A percentile compares a stretch with the other conserved stretches of the same genome.
These are phyloP conservation scores for Smittia aterrima DNA, from an alignment of 2,888 invertebrate genomes.

Conservation along the genomic window DNA sequence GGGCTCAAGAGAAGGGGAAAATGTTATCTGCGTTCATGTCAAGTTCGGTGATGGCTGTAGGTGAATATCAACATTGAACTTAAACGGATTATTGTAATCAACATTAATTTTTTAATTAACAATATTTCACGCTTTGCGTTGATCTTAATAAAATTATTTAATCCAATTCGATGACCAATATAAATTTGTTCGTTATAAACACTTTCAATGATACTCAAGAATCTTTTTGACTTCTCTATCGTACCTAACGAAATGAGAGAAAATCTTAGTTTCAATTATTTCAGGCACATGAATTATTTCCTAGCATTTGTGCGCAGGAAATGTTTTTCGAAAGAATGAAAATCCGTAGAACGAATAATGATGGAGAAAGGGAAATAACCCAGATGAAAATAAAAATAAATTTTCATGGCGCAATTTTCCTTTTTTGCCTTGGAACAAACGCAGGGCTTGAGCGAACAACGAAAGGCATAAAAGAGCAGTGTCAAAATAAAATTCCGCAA, in stretches of 20 bases:
- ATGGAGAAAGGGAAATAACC: background rate
- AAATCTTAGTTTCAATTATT: conserved; percentile 14
- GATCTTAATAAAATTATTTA: no score
- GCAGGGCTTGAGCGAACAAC: background rate
- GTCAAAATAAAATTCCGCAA: conserved; percentile 5
- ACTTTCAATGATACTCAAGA: no score
- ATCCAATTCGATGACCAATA: background rate
- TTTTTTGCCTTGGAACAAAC: background rate
- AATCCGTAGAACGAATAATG: background rate
- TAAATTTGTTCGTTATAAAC: no score
- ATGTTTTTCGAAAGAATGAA: background rate
- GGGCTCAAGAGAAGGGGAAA: no score
- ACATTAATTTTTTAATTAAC: background rate
- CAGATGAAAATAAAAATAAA: conserved; percentile 38
- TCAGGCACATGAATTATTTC: conserved; percentile 9
- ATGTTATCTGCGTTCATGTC: no score
- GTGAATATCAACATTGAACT: no score
- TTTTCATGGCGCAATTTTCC: conserved; percentile 31
- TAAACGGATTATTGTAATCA: no score
- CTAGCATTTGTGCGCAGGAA: background rate
- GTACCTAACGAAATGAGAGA: background rate
- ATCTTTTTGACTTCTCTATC: no score
- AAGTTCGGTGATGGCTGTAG: no score
- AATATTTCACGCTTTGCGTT: no score
- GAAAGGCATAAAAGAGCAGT: background rate